Evolutionary conservation across 1,140 invertebrate genomes (phyloP).

Genomic region (Trypoxylus dichotomus): DNA sequence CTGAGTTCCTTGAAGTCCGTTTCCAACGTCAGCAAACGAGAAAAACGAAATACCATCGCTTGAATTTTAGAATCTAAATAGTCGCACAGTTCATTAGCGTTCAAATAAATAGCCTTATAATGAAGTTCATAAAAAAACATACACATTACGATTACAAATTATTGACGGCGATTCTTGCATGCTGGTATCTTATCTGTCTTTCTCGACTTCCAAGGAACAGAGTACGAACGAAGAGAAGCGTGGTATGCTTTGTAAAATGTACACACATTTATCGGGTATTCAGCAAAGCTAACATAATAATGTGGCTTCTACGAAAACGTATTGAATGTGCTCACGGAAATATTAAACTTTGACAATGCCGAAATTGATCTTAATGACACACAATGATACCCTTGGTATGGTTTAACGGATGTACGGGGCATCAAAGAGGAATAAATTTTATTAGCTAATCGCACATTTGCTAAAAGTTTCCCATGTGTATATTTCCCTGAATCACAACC

Average conservation of each 20-base stretch:
- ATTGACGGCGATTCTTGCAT: neutral
- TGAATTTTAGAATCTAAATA: neutral
- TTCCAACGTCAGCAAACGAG: neutral
- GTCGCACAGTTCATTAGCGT: neutral
- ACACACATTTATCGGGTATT: neutral
- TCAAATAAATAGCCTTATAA: constrained; percentile 4
- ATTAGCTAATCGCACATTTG: neutral
- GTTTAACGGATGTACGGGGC: neutral
- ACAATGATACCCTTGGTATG: neutral
- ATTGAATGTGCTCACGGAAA: neutral
- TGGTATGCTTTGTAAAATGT: neutral
- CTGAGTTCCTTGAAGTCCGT: neutral
- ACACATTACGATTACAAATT: neutral
- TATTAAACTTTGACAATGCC: neutral
- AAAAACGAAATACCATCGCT: neutral
- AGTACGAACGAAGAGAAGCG: neutral
- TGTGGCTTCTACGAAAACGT: neutral
- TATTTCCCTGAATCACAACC: neutral
- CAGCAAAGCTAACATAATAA: neutral
- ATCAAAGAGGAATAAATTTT: neutral
- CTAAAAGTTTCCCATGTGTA: neutral
- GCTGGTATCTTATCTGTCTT: neutral
- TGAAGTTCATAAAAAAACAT: neutral
- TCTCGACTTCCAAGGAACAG: neutral
- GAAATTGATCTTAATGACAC: neutral